These are phyloP conservation scores for Etia nguti DNA, from an alignment of 2,113 vertebrate species.

Conservation along the genomic window DNA sequence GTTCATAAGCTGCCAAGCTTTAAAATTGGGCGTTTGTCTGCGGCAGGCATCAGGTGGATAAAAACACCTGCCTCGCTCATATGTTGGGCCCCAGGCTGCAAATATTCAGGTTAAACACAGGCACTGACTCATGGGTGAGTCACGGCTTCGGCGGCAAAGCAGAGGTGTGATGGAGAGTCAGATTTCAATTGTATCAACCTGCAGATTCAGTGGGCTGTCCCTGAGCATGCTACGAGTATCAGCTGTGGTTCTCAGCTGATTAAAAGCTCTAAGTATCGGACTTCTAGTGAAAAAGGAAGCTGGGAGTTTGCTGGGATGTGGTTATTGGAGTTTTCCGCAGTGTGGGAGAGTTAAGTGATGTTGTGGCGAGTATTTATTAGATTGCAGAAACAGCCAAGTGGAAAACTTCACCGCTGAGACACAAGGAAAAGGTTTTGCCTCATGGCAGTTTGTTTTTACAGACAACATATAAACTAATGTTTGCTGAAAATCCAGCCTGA, in stretches of 20 bases:
- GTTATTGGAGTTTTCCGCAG: not conserved
- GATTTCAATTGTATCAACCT: not conserved
- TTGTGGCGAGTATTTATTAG: conserved; percentile 4
- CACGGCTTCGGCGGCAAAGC: not conserved
- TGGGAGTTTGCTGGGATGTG: conserved; percentile 12
- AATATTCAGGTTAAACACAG: not conserved
- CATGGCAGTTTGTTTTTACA: not conserved
- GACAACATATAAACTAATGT: not conserved
- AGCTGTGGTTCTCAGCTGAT: not conserved
- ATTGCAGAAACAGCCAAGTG: not conserved
- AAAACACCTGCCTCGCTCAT: not conserved
- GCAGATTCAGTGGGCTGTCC: not conserved
- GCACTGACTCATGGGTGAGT: conserved; percentile 24
- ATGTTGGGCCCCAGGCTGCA: not conserved
- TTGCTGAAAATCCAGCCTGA: not conserved
- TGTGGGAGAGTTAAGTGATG: not conserved
- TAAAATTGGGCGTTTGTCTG: not conserved
- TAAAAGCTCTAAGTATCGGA: not conserved
- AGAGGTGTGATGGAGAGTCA: not conserved
- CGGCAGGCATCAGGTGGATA: conserved; percentile 1
- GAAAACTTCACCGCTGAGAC: not conserved
- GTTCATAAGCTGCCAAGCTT: conserved; percentile 16
- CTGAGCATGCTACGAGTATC: not conserved
- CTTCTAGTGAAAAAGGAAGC: not conserved
- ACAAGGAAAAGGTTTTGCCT: not conserved